Evolutionary conservation across 2,888 invertebrate species (phyloP).

Genomic region (Colostygia pectinataria): DNA sequence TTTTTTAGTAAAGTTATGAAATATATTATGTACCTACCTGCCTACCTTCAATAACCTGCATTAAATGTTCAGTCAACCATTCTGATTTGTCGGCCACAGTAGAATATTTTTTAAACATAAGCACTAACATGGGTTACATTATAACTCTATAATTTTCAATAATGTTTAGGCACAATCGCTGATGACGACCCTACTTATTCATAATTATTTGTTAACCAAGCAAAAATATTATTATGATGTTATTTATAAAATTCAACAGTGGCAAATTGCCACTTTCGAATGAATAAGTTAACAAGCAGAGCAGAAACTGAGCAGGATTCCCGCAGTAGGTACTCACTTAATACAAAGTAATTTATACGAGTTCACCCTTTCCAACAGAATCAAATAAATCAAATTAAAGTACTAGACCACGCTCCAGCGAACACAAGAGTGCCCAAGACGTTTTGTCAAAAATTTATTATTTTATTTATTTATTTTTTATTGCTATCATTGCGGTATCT

Average conservation of each 20-base stretch:
- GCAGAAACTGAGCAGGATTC: slow-evolving; percentile 29
- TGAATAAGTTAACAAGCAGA: slow-evolving; percentile 34
- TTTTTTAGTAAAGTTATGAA: neutral
- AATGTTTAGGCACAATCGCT: too few relatives aligned
- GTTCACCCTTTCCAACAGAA: slow-evolving; percentile 73
- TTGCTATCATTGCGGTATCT: slow-evolving; percentile 70
- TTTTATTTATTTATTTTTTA: slow-evolving; percentile 81
- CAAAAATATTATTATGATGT: slow-evolving; percentile 11
- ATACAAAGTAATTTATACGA: slow-evolving; percentile 68
- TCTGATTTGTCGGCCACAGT: too few relatives aligned
- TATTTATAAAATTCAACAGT: slow-evolving; percentile 20
- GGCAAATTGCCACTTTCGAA: slow-evolving; percentile 34
- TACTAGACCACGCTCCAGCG: slow-evolving; percentile 71
- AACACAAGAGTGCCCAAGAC: slow-evolving; percentile 79
- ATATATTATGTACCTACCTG: too few relatives aligned
- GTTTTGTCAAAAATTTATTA: slow-evolving; percentile 83
- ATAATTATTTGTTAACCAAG: slow-evolving; percentile 1
- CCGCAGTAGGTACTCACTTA: too few relatives aligned
- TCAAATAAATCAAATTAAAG: slow-evolving; percentile 82
- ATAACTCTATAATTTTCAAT: too few relatives aligned
- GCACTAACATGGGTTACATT: too few relatives aligned
- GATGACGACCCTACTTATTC: neutral
- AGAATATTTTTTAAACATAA: too few relatives aligned
- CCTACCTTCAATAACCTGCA: too few relatives aligned
- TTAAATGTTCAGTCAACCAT: too few relatives aligned